Conservation (phyloP, 2,113 vertebrate genomes). For the Hemibates koningsi region DNA sequence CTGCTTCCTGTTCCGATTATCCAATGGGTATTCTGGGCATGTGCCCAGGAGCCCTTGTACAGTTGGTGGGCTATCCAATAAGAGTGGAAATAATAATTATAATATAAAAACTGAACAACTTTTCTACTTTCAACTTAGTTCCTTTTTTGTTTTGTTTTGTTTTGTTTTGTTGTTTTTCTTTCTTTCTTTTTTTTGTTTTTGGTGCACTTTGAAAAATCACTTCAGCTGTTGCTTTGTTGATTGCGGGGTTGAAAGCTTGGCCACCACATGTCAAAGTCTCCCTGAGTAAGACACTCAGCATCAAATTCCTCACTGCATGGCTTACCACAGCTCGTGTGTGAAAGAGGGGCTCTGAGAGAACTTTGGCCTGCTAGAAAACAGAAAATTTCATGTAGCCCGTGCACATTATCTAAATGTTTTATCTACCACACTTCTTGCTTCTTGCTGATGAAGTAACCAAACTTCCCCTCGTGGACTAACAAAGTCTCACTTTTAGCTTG, state of each 20-base stretch:
- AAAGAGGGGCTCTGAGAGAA: background rate
- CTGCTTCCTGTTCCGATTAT: background rate
- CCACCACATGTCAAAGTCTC: background rate
- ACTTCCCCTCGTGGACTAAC: conserved; percentile 22
- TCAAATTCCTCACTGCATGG: background rate
- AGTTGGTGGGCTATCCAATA: background rate
- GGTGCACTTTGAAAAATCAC: background rate
- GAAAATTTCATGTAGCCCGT: background rate
- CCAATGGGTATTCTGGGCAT: background rate
- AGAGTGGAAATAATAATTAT: background rate
- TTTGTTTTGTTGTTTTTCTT: background rate
- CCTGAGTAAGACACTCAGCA: background rate
- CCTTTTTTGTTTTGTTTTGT: background rate
- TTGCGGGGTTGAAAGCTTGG: background rate
- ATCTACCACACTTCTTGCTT: background rate
- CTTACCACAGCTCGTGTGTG: background rate
- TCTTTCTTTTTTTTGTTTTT: background rate
- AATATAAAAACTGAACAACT: background rate
- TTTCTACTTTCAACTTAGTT: background rate
- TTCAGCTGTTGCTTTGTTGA: background rate
- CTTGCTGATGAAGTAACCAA: conserved; percentile 34
- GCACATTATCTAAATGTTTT: background rate
- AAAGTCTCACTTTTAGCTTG: conserved; percentile 21
- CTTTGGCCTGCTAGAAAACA: background rate
- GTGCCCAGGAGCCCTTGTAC: background rate